A percentile compares a stretch with the other conserved stretches of the same genome.
Evolutionary conservation across 2,888 invertebrate species (phyloP).

Genomic region (Diadromus collaris): DNA sequence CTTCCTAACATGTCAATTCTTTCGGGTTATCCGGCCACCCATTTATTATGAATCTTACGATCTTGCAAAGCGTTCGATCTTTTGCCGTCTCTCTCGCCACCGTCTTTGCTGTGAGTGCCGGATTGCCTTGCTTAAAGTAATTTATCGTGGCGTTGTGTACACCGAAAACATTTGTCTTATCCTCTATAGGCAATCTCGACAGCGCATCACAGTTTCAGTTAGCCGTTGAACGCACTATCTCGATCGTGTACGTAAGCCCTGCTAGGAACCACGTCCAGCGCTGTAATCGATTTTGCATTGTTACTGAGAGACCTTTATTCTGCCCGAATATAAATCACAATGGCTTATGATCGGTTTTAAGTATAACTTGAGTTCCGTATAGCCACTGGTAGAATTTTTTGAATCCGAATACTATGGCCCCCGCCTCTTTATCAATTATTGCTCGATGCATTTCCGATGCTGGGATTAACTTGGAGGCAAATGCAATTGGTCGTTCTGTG

Average conservation of each 20-base stretch:
- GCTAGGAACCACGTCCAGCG: not conserved
- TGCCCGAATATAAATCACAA: not conserved
- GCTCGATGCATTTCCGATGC: too few species aligned
- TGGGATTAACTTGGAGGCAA: too few species aligned
- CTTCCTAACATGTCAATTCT: too few species aligned
- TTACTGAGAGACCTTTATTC: not conserved
- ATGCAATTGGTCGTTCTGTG: slow-evolving; percentile 1
- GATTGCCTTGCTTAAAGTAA: not conserved
- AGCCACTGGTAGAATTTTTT: too few species aligned
- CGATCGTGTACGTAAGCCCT: not conserved
- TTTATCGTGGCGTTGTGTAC: not conserved
- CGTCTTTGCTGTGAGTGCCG: not conserved
- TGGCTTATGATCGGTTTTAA: not conserved
- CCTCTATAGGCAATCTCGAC: not conserved
- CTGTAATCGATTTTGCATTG: not conserved
- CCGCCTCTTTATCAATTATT: too few species aligned
- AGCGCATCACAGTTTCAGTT: not conserved
- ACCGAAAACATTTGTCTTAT: not conserved
- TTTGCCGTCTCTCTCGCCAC: not conserved
- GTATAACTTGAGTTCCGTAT: not conserved
- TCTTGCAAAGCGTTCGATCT: not conserved
- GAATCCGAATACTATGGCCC: too few species aligned
- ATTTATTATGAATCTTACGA: not conserved
- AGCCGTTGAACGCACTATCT: not conserved
- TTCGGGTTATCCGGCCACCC: not conserved